Evolutionary conservation across 2,113 vertebrate genomes (phyloP).

Genomic region (Eretmochelys imbricata): DNA sequence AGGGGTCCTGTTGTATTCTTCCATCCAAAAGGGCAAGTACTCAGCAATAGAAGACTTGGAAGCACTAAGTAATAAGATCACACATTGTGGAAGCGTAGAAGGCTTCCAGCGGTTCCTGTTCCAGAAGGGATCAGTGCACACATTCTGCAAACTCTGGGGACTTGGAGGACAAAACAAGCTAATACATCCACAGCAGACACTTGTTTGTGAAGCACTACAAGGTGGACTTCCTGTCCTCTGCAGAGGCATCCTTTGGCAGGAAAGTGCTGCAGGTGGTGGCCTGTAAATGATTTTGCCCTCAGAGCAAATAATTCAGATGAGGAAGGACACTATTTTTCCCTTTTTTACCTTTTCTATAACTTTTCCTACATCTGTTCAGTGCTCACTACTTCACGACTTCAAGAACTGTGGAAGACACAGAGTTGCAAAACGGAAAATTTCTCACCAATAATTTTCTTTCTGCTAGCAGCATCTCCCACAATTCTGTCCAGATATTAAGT

Average conservation of each 20-base stretch:
- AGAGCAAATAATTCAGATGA: neutral
- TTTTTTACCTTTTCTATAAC: neutral
- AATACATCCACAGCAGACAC: neutral
- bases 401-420: neutral
- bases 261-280: neutral
- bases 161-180: neutral
- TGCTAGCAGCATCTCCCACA: neutral
- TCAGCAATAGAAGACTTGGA: neutral
- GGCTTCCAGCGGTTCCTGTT: neutral
- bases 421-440: neutral
- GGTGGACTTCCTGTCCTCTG: neutral
- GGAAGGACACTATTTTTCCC: neutral
- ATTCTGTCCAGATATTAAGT: neutral
- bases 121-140: neutral
- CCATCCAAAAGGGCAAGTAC: neutral
- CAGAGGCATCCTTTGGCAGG: no score
- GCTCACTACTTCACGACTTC: neutral
- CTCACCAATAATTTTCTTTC: neutral
- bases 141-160: neutral
- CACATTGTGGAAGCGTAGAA: neutral
- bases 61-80: neutral
- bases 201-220: neutral
- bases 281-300: neutral
- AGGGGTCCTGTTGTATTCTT: neutral
- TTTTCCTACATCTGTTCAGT: neutral